Evolutionary conservation across 2,797 vertebrate species (phyloP), one percentile per base, ranked within the genome.

Genomic region (Uromys caudimaculatus): DNA sequence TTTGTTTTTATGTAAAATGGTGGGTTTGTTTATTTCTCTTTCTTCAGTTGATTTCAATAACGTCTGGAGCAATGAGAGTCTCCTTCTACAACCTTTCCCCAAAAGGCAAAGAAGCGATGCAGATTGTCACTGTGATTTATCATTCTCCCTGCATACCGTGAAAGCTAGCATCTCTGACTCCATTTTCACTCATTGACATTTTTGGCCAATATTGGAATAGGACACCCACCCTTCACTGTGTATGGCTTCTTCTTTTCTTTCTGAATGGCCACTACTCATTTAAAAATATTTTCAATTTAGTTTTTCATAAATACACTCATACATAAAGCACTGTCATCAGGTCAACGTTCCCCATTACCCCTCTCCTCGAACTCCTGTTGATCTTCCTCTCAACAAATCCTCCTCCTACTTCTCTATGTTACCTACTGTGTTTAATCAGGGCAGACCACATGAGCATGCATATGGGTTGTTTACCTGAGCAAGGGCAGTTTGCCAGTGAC

Each of bases 131-230:
- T 79, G 12, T 76, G 32, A 52, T 44, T 56, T 56, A 60, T 21
- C 7, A 41, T 62, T 93, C 81, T 78, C 19, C 35, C 71, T 69
- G 35, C 73, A 13, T 67, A 44, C 54, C 32, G 27, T 38, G 58
- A 76, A 73, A 97, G 71, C 76, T 14, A 89, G 11, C 79, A 41
- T 90, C 92, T 95, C 9, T n/a, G 95, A 56, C 24, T 56, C 9
- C 13, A 9, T 86, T 95, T 91, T 91, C n/a, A 54, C 73, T 3
- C 93, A 83, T 82, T 76, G 79, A 85, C 24, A 94, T 92, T 62
- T 79, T 47, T 75, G 24, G 71, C 69, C 85, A 88, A 75, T 38
- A 24, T 12, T 89, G 16, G 83, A 82, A 17, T 92, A 94, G 12
- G 29, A 58, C 19, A 84, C 54, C 13, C 94, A 0, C 1, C 6